phyloP scores from a whole-genome alignment of 2,888 invertebrate genomes.

The Drosophila kokeensis region DNA sequence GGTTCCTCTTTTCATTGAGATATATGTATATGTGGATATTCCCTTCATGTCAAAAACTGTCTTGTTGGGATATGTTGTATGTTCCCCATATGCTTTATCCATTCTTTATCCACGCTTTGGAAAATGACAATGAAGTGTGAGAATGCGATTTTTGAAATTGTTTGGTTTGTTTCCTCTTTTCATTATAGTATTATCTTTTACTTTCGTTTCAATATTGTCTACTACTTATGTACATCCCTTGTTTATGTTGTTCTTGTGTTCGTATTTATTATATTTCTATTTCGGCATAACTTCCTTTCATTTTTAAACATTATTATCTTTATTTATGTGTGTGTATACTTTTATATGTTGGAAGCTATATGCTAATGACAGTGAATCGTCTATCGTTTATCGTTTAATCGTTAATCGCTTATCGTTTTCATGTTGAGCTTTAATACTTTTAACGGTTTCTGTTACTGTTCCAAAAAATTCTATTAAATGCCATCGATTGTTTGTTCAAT shows the following conservation, averaged over 20 bases:
- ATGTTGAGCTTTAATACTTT: constrained; percentile 71
- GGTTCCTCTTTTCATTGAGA: constrained; percentile 24
- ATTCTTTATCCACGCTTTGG: neutral
- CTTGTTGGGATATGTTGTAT: neutral
- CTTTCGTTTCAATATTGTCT: constrained; percentile 66
- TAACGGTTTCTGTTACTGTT: constrained; percentile 41
- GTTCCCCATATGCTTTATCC: neutral
- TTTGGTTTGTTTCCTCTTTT: constrained; percentile 14
- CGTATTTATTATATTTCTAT: constrained; percentile 50
- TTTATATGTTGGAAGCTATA: constrained; percentile 38
- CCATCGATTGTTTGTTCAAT: constrained; percentile 54
- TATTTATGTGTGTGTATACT: constrained; percentile 10
- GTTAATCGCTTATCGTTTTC: constrained; percentile 19
- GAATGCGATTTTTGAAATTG: constrained; percentile 17
- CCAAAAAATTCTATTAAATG: constrained; percentile 64
- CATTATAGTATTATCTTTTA: constrained; percentile 16
- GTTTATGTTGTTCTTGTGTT: constrained; percentile 70
- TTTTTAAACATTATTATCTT: constrained; percentile 24
- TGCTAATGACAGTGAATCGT: constrained; percentile 44
- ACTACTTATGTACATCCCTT: constrained; percentile 78
- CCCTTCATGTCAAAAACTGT: constrained; percentile 2
- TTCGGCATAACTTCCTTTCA: constrained; percentile 31
- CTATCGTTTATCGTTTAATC: constrained; percentile 13
- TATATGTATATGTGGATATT: constrained; percentile 17
- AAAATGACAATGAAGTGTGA: constrained; percentile 37